Percentiles rank a stretch among this genome's conserved stretches.
These are phyloP conservation scores for Chaenodraco wilsoni DNA, from an alignment of 2,797 vertebrate species.

Conservation along the genomic window DNA sequence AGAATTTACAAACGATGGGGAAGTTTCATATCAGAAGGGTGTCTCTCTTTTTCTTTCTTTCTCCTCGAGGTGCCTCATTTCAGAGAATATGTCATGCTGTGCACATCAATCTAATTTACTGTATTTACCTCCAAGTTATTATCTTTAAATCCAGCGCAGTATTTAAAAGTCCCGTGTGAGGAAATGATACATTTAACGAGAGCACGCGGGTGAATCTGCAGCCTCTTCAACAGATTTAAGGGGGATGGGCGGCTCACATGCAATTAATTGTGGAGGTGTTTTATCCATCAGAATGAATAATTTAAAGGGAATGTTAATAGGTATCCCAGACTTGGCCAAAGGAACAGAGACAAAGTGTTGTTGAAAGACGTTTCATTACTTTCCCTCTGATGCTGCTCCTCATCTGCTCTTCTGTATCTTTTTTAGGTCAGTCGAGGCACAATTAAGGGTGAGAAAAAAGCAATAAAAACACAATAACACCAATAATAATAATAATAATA, in stretches of 20 bases:
- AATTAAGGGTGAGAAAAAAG: slow-evolving; percentile 36
- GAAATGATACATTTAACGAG: slow-evolving; percentile 70
- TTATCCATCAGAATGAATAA: slow-evolving; percentile 90
- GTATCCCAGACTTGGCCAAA: slow-evolving; percentile 81
- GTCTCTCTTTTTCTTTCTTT: slow-evolving; percentile 44
- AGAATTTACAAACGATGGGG: slow-evolving; percentile 76
- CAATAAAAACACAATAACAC: slow-evolving; percentile 25
- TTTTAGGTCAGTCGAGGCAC: slow-evolving; percentile 59
- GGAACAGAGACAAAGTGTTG: slow-evolving; percentile 83
- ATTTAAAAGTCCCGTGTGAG: slow-evolving; percentile 57
- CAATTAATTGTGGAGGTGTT: slow-evolving; percentile 88
- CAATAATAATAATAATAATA: background rate
- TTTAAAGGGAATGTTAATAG: slow-evolving; percentile 87
- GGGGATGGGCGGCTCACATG: slow-evolving; percentile 76
- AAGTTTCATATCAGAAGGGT: slow-evolving; percentile 73
- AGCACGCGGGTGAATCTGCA: slow-evolving; percentile 57
- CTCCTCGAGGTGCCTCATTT: slow-evolving; percentile 55
- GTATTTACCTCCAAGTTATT: slow-evolving; percentile 68
- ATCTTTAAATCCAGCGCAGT: slow-evolving; percentile 52
- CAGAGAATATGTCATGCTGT: slow-evolving; percentile 50
- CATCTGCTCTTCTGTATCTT: slow-evolving; percentile 70
- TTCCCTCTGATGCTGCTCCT: slow-evolving; percentile 76
- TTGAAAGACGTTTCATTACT: slow-evolving; percentile 83
- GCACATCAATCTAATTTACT: slow-evolving; percentile 56
- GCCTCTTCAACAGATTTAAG: slow-evolving; percentile 72